Evolutionary conservation across 2,797 vertebrate species (phyloP).

Genomic region (Rhabdomys pumilio): DNA sequence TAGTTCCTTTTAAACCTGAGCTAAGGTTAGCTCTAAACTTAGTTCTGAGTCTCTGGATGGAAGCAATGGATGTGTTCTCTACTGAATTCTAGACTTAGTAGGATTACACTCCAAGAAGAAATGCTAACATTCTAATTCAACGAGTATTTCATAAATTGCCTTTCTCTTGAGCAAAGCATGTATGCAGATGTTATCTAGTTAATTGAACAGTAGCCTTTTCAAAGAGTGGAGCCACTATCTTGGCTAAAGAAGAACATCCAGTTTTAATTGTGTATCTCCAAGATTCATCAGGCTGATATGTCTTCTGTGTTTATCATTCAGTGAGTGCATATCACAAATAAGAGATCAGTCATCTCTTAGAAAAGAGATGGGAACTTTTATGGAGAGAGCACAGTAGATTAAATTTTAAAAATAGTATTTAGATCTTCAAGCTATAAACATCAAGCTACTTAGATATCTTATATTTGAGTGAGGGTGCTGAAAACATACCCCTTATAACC

Average conservation of each 20-base stretch:
- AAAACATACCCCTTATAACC: background rate
- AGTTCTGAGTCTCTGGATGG: background rate
- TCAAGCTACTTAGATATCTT: background rate
- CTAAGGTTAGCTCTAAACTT: background rate
- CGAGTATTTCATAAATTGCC: background rate
- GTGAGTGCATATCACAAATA: background rate
- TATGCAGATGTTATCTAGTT: slow-evolving; percentile 26
- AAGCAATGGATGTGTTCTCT: background rate
- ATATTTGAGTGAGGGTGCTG: background rate
- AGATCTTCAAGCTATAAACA: background rate
- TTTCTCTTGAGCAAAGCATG: slow-evolving; percentile 17
- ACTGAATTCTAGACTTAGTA: background rate
- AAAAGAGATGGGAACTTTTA: background rate
- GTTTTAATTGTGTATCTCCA: slow-evolving; percentile 20
- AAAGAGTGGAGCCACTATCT: slow-evolving; percentile 38
- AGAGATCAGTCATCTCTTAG: slow-evolving; percentile 21
- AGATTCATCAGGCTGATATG: background rate
- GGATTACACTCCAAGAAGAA: background rate
- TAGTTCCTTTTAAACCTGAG: background rate
- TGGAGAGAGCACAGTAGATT: background rate
- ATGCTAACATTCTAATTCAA: background rate
- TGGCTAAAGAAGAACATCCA: slow-evolving; percentile 1
- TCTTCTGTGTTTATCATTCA: slow-evolving; percentile 6
- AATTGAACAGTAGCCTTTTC: slow-evolving; percentile 28
- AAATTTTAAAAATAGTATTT: background rate